Evolutionary conservation across 2,888 invertebrate genomes (phyloP), one percentile per base, ranked within the genome.

Genomic region (Osedax fenrisi): DNA sequence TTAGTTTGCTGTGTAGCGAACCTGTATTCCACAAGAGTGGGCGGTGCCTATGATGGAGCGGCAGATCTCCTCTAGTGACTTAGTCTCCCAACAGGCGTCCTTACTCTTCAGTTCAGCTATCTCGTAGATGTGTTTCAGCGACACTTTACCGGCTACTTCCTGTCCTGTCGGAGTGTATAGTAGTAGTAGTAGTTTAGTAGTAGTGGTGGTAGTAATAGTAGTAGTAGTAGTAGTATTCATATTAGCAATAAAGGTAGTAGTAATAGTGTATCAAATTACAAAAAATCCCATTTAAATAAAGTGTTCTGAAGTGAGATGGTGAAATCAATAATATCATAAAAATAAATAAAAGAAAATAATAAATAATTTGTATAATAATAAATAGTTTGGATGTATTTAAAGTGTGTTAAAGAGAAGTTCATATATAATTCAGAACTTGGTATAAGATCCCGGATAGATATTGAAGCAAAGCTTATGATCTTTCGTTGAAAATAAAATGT

Each of bases 41-140:
- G 94, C 92, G 72, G 89, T 87, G 0, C 90, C 89, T 78, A 94
- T 88, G 10, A 95, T 81, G 88, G 89, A 89, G 78, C 88, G 87
- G 82, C 94, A 94, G 81, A 96, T 88, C 21, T 78, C 75, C 74
- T 82, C 76, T 72, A 85, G 66, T 2, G 80, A 75, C 21, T 78
- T 74, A 27, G 79, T 79, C 67, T 81, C 78, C 77, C 81, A 80
- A 21, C 77, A 86, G 2, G 91, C 91, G 85, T 97, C 96, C 82
- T 90, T 86, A n/a, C 89, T 87, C 85, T 98, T 97, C n/a, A 98
- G 91, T 84, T 89, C 88, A 0, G 98, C 97, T 82, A 98, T 98
- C 88, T 99, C 98, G 85, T 95, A 98, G 17, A 98, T 85, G 85
- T 98, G 98, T 84, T 94, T 97, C 0, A 92, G 82, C 0, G 94